Evolutionary conservation across 2,888 invertebrate genomes (phyloP).

Genomic region (Polylopha cassiicola): DNA sequence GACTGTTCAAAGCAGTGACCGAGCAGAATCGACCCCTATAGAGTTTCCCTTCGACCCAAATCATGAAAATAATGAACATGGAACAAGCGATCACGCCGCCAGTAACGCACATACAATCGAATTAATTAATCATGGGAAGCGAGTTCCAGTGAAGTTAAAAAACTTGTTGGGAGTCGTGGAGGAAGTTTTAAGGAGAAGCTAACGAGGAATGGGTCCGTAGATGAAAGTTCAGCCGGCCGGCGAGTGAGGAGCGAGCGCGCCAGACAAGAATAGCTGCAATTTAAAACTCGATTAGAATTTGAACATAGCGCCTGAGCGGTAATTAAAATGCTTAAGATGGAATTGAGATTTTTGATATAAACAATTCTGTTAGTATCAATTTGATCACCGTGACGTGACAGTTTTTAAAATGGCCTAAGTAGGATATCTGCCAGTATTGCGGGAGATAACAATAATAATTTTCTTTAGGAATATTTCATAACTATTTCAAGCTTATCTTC

Average conservation of each 20-base stretch:
- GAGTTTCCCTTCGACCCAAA: constrained; percentile 55
- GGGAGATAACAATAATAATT: no score
- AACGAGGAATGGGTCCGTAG: constrained; percentile 67
- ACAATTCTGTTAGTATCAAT: no score
- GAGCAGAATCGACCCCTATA: constrained; percentile 59
- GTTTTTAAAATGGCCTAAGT: no score
- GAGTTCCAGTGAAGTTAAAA: constrained; percentile 65
- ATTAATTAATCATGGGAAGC: constrained; percentile 74
- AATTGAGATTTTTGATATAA: constrained; percentile 26
- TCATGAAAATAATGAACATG: constrained; percentile 64
- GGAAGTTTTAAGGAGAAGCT: constrained; percentile 73
- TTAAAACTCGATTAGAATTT: constrained; percentile 77
- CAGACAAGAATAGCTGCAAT: constrained; percentile 75
- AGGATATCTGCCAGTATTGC: no score
- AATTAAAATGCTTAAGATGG: constrained; percentile 57
- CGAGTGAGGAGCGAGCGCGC: constrained; percentile 44
- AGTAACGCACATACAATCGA: constrained; percentile 70
- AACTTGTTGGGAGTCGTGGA: constrained; percentile 59
- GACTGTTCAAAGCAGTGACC: constrained; percentile 63
- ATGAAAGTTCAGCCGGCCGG: constrained; percentile 58
- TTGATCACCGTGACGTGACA: no score
- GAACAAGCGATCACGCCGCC: constrained; percentile 55
- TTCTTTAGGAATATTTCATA: no score
- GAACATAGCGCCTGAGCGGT: constrained; percentile 60
- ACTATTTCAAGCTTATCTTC: no score